Evolutionary conservation across 2,797 vertebrate species (phyloP).

Genomic region (Silurus aristotelis): DNA sequence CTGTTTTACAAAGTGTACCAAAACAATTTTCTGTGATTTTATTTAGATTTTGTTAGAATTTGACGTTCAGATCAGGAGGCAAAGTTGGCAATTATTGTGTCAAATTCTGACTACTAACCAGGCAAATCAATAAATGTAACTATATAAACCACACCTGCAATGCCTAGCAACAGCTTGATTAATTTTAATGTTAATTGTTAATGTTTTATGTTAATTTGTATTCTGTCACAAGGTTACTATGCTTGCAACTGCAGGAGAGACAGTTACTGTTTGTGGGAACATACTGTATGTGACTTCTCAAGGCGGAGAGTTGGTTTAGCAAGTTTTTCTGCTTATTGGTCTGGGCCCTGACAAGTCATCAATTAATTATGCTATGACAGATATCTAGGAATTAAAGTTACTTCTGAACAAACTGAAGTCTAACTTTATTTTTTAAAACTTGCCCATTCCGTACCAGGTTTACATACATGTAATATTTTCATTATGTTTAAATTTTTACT

Average conservation of each 20-base stretch:
- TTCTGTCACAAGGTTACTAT: background rate
- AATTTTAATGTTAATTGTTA: background rate
- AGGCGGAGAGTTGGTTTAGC: background rate
- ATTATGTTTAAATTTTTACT: background rate
- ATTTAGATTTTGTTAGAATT: background rate
- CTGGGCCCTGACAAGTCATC: slow-evolving; percentile 9
- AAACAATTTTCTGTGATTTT: background rate
- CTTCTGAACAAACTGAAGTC: background rate
- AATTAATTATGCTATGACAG: slow-evolving; percentile 5
- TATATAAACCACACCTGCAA: background rate
- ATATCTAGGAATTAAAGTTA: background rate
- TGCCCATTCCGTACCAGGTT: background rate
- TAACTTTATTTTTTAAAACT: background rate
- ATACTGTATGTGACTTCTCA: background rate
- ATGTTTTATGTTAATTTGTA: background rate
- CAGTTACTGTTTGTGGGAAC: background rate
- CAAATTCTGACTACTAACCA: background rate
- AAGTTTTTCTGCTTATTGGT: slow-evolving; percentile 1
- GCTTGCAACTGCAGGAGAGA: background rate
- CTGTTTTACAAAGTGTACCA: background rate
- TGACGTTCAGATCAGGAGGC: background rate
- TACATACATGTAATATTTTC: background rate
- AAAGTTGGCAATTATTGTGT: background rate
- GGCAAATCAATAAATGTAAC: background rate
- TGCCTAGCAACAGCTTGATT: background rate